These are phyloP conservation scores for Cacoxenus indagator DNA, from an alignment of 2,888 invertebrate species.

Conservation along the genomic window DNA sequence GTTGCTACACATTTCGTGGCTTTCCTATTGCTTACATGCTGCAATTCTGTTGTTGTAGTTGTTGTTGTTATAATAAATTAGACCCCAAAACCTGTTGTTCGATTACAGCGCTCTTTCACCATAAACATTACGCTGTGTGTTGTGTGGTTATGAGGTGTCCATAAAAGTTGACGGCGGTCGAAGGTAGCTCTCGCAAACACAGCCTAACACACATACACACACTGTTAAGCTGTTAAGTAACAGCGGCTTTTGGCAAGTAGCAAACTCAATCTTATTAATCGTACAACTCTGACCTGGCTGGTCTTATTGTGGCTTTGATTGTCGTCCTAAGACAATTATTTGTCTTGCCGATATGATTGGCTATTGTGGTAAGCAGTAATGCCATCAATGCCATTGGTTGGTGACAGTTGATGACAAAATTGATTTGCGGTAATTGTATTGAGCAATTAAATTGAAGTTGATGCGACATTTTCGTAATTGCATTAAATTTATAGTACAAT, in stretches of 20 bases:
- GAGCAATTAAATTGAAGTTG: too few relatives aligned
- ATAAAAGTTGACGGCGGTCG: too few relatives aligned
- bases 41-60: neutral
- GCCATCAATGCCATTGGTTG: constrained; percentile 1
- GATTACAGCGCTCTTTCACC: neutral
- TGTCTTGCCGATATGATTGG: neutral
- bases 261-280: neutral
- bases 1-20: neutral
- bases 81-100: constrained; percentile 9
- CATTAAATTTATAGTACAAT: too few relatives aligned
- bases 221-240: neutral
- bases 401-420: too few relatives aligned
- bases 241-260: neutral
- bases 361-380: constrained; percentile 3
- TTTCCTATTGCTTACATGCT: neutral
- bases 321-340: neutral
- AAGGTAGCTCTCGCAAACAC: too few relatives aligned
- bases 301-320: neutral
- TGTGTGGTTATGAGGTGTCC: too few relatives aligned
- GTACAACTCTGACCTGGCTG: neutral
- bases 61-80: neutral
- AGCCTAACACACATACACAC: constrained; percentile 1
- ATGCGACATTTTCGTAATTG: too few relatives aligned
- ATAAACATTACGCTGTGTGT: neutral
- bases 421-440: too few relatives aligned